A percentile compares a stretch with the other conserved stretches of the same genome.
Evolutionary conservation across 53 echinoderm and acorn worm genomes (phyloP).

Genomic region (Hippasteria phrygiana): DNA sequence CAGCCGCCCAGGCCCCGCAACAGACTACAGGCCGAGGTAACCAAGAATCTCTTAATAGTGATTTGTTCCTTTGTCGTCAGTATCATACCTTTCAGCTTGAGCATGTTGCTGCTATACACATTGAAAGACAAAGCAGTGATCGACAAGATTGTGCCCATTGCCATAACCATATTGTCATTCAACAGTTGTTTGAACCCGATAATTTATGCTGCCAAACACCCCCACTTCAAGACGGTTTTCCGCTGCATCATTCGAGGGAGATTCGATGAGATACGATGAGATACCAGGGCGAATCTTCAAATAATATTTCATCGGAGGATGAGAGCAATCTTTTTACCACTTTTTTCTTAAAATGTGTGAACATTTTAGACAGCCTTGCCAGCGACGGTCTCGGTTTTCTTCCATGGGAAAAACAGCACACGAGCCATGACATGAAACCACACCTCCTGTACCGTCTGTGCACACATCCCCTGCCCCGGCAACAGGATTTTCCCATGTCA

Average conservation of each 20-base stretch:
- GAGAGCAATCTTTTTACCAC: no score
- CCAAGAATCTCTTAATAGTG: conserved; percentile 75
- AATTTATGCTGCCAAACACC: conserved; percentile 77
- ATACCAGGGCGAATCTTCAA: conserved; percentile 57
- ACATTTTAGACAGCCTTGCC: no score
- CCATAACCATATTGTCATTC: conserved; percentile 48
- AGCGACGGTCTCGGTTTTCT: no score
- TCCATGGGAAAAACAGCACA: no score
- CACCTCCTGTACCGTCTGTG: no score
- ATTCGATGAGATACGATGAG: conserved; percentile 50
- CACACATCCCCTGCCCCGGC: no score
- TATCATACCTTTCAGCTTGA: conserved; percentile 47
- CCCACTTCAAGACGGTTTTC: conserved; percentile 74
- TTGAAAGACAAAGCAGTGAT: neutral
- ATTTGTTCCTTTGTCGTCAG: conserved; percentile 65
- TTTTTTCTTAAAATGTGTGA: no score
- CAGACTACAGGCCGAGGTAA: conserved; percentile 66
- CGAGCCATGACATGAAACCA: no score
- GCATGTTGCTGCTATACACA: conserved; percentile 32
- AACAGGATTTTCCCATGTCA: no score
- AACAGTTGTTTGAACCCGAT: conserved; percentile 80
- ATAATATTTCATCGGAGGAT: no score
- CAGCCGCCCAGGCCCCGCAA: neutral
- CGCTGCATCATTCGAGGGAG: conserved; percentile 60
- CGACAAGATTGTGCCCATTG: conserved; percentile 49